Evolutionary conservation across 2,888 invertebrate species (phyloP), one percentile per base, ranked within the genome.

Genomic region (Pristionchus maxplancki): DNA sequence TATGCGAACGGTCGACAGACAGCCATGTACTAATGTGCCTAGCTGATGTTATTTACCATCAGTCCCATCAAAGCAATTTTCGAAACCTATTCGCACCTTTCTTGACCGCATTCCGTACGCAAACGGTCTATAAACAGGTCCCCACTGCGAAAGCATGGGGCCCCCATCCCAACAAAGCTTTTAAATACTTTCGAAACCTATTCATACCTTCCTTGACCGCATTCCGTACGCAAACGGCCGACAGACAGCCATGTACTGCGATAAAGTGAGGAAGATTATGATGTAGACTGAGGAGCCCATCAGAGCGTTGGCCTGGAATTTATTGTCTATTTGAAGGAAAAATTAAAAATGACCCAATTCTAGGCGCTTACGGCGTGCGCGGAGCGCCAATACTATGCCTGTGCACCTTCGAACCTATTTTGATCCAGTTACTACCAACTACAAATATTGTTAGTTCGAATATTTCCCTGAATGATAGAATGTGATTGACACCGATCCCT

Each of bases 251-350:
- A 95, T 95, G 93, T 95, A 96, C 53, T 96, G 95, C 90, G 95
- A 95, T 31, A 96, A 94, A 3, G 96, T 96, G 34, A 96, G 95
- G 89, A 95, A 95, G 11, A 96, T 95, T 17, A 96, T 95, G 89
- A 96, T 95, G 94, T 95, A 96, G n/a, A 96, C 95, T 85, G 95
- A 95, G 53, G 95, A 95, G 9, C 95, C 95, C 95, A 96, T 96
- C 92, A 95, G 95, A 6, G 95, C 95, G 91, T 96, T 96, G 34
- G 95, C 95, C 93, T 93, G 88, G 87, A 81, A 20, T 40, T 34
- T 15, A 11, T 20, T 82, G 5, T 40, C 8, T 24, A 82, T 74
- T n/a, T 28, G n/a, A n/a, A n/a, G n/a, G n/a, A n/a, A n/a, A n/a
- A n/a, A n/a, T n/a, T n/a, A n/a, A n/a, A n/a, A n/a, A n/a, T n/a